Conservation (phyloP, 2,113 vertebrate genomes). For the Osmerus mordax region DNA sequence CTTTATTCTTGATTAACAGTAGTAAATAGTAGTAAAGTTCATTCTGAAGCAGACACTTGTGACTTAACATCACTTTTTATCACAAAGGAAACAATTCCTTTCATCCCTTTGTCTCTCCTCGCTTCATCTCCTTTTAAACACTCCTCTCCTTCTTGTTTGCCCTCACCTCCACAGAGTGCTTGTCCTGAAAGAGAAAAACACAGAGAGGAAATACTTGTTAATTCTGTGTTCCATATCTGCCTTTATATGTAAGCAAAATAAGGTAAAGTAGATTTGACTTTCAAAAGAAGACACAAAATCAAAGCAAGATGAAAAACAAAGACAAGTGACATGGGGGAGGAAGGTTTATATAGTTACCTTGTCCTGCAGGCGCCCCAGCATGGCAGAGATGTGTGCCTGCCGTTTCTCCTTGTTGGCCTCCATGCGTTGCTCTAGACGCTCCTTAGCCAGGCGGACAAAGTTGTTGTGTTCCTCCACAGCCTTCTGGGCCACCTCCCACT, state of each 20-base stretch:
- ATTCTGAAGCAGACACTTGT: too few species aligned
- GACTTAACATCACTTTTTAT: too few species aligned
- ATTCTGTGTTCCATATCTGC: background rate
- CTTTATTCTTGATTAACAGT: too few species aligned
- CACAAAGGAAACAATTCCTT: too few species aligned
- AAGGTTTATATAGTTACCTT: conserved; percentile 70
- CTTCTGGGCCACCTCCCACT: conserved; percentile 90
- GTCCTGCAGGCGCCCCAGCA: conserved; percentile 85
- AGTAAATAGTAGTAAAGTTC: too few species aligned
- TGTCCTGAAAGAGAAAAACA: conserved; percentile 78
- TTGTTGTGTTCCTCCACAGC: conserved; percentile 85
- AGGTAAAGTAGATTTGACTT: too few species aligned
- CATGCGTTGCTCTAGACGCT: conserved; percentile 84
- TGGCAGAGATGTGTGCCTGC: conserved; percentile 82
- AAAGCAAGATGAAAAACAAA: too few species aligned
- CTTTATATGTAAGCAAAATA: background rate
- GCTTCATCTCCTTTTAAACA: too few species aligned
- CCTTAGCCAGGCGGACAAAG: conserved; percentile 86
- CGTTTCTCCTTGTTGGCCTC: conserved; percentile 86
- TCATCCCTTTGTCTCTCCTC: too few species aligned
- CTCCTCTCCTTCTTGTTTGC: conserved; percentile 83
- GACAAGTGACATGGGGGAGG: too few species aligned
- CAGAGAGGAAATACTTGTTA: conserved; percentile 16
- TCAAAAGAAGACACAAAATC: too few species aligned
- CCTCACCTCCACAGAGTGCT: conserved; percentile 90